Evolutionary conservation across 2,888 invertebrate species (phyloP).

Genomic region (Drosophila gaucha): DNA sequence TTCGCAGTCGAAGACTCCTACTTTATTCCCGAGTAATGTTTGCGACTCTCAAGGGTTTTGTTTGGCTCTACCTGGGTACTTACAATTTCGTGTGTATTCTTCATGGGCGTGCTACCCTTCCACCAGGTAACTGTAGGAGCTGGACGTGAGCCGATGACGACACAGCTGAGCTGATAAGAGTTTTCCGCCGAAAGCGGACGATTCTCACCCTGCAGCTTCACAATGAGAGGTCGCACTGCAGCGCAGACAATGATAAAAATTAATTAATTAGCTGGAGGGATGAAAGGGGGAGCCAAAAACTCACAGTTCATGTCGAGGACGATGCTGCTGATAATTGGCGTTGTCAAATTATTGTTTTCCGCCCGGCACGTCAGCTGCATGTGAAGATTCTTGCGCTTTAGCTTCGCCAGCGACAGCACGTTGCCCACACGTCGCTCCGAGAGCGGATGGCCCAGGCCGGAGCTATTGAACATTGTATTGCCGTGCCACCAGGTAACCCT

Average conservation of each 20-base stretch:
- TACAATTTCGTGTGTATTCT: constrained; percentile 88
- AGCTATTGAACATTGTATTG: constrained; percentile 87
- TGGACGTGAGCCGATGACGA: constrained; percentile 90
- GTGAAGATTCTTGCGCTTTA: constrained; percentile 88
- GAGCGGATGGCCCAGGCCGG: constrained; percentile 86
- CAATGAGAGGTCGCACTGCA: constrained; percentile 90
- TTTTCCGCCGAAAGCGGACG: constrained; percentile 90
- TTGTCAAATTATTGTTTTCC: constrained; percentile 88
- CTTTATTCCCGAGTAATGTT: background rate
- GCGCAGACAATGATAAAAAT: constrained; percentile 27
- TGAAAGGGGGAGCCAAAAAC: constrained; percentile 76
- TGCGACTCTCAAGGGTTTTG: constrained; percentile 4
- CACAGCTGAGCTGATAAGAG: constrained; percentile 90
- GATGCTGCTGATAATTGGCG: constrained; percentile 88
- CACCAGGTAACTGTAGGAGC: constrained; percentile 92
- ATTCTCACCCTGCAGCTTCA: constrained; percentile 89
- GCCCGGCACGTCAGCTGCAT: constrained; percentile 88
- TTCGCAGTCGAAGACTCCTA: background rate
- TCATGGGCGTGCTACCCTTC: constrained; percentile 89
- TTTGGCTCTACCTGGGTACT: constrained; percentile 77
- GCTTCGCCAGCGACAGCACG: constrained; percentile 87
- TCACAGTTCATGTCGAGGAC: constrained; percentile 89
- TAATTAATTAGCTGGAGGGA: constrained; percentile 60
- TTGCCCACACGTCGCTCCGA: constrained; percentile 88
- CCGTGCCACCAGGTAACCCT: constrained; percentile 89